Evolutionary conservation across 2,888 invertebrate genomes (phyloP).

Genomic region (Netelia fuscicornis): DNA sequence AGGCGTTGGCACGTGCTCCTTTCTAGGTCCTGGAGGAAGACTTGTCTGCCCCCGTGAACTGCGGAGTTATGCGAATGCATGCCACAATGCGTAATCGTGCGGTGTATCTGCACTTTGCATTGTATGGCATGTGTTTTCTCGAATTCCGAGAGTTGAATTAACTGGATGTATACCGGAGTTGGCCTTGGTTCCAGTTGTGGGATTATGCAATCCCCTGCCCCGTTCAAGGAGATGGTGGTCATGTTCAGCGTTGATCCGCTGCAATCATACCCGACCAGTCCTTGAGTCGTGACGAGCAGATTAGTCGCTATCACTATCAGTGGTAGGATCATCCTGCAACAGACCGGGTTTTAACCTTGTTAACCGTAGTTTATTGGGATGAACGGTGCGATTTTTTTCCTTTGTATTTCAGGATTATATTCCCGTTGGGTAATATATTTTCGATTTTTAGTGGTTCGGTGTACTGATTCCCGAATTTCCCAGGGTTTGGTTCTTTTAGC

Average conservation of each 20-base stretch:
- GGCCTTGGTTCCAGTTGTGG: slow-evolving; percentile 16
- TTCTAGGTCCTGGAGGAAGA: slow-evolving; percentile 16
- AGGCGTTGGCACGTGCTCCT: not conserved
- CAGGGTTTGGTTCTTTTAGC: slow-evolving; percentile 43
- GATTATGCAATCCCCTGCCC: slow-evolving; percentile 22
- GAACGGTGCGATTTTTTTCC: slow-evolving; percentile 16
- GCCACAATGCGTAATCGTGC: slow-evolving; percentile 1
- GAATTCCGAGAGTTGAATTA: slow-evolving; percentile 25
- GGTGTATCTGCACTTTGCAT: slow-evolving; percentile 30
- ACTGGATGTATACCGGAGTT: not conserved
- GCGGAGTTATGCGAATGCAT: slow-evolving; percentile 30
- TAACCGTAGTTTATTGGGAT: not conserved
- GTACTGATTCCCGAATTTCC: slow-evolving; percentile 61
- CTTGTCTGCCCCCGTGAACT: not conserved
- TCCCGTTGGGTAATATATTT: slow-evolving; percentile 46
- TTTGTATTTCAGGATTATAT: slow-evolving; percentile 40
- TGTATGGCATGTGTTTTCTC: not conserved
- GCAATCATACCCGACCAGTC: slow-evolving; percentile 52
- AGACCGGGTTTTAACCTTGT: not conserved
- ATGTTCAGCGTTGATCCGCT: slow-evolving; percentile 51
- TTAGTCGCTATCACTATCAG: not conserved
- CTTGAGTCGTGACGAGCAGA: not conserved
- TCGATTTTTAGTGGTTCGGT: slow-evolving; percentile 58
- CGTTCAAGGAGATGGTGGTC: slow-evolving; percentile 45
- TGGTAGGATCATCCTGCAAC: not conserved